Evolutionary conservation across 2,888 invertebrate genomes (phyloP).

Genomic region (Drosophila pegasa): DNA sequence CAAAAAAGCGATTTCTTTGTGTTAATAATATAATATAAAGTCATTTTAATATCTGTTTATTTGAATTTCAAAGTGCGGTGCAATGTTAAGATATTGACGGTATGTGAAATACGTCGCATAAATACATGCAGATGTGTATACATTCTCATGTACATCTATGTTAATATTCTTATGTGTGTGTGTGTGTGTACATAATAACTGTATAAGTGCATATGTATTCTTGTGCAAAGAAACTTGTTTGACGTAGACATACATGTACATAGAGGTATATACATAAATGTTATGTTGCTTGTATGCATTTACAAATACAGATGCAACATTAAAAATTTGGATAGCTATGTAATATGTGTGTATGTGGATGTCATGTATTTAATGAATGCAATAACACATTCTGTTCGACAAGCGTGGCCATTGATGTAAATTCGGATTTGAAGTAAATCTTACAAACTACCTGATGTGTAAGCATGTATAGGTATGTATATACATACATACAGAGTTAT

Average conservation of each 20-base stretch:
- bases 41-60: neutral
- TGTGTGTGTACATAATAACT: conserved; percentile 16
- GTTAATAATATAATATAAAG: conserved; percentile 6
- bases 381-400: conserved; percentile 1
- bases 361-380: conserved; percentile 9
- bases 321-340: conserved; percentile 6
- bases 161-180: conserved; percentile 23
- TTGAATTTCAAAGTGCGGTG: conserved; percentile 1
- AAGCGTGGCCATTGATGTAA: conserved; percentile 4
- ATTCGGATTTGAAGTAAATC: conserved; percentile 21
- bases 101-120: conserved; percentile 2
- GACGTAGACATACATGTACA: conserved; percentile 23
- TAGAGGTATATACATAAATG: conserved; percentile 5
- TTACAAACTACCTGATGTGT: conserved; percentile 22
- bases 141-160: conserved; percentile 11
- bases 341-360: neutral
- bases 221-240: conserved; percentile 53
- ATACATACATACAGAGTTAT: neutral
- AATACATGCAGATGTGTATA: neutral
- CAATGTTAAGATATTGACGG: conserved; percentile 13
- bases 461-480: conserved; percentile 21
- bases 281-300: conserved; percentile 10
- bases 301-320: conserved; percentile 11
- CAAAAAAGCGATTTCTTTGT: conserved; percentile 19
- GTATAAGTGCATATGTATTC: conserved; percentile 23